Evolutionary conservation across 1,140 invertebrate genomes (phyloP), one percentile per base, ranked within the genome.

Genomic region (Drosophila miranda): DNA sequence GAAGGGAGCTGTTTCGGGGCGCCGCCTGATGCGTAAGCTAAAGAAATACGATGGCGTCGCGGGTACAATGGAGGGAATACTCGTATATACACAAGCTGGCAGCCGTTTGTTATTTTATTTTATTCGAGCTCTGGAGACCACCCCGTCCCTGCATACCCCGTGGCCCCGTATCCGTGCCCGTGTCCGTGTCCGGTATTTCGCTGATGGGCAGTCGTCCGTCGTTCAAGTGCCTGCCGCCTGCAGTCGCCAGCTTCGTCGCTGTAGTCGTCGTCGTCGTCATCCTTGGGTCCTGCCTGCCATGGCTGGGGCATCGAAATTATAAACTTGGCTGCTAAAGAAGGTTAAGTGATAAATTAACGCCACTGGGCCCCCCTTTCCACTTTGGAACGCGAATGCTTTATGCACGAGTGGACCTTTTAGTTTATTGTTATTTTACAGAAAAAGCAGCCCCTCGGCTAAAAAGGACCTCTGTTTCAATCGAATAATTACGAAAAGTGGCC

Each of bases 271-370:
- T 71, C 72, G 62, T 84, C 66, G 49, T 72, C 49, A 30, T 57
- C 45, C 61, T 70, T 67, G 59, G 58, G 58, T 61, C 34, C 57
- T 54, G 70, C 68, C 57, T 54, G 70, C 68, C 60, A 64, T 64
- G 44, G 38, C 69, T 55, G 52, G 42, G 60, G 71, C 73, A 55
- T 80, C 69, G 73, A 84, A 84, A 84, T 84, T 84, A 86, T 84
- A 84, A 86, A 84, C 81, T 84, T 84, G 81, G 81, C 81, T 86
- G 77, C 68, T 84, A 80, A 77, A 86, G 81, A 86, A 84, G 81
- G 81, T 84, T 84, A 84, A 84, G 81, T 84, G 81, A 84, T 84
- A 84, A 84, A 84, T 84, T 84, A 84, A 86, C 73, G 81, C 76
- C 57, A 53, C 76, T 67, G 75, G 50, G 34, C 28, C 49, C 44